Evolutionary conservation across 2,888 invertebrate species (phyloP).

Genomic region (Tetrapedia diversipes): DNA sequence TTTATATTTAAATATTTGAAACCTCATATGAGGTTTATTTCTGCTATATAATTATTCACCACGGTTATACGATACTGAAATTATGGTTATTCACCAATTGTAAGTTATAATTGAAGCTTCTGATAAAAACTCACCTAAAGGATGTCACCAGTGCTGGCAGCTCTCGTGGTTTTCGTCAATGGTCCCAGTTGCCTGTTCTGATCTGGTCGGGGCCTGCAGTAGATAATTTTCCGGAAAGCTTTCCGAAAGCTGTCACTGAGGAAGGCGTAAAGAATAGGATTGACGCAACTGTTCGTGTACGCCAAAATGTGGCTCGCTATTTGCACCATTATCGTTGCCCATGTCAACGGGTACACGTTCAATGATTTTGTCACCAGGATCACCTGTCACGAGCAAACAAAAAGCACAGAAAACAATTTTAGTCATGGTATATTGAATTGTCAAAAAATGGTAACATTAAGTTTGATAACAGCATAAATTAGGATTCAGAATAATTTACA

Average conservation of each 20-base stretch:
- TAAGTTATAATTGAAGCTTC: too few relatives aligned
- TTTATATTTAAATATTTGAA: too few relatives aligned
- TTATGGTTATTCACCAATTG: too few relatives aligned
- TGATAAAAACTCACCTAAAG: constrained; percentile 86
- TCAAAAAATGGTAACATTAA: neutral
- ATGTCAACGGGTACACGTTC: constrained; percentile 87
- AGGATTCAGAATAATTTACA: too few relatives aligned
- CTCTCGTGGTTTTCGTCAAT: constrained; percentile 88
- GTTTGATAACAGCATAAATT: too few relatives aligned
- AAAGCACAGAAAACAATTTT: neutral
- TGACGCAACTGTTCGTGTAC: constrained; percentile 97
- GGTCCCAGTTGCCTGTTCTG: constrained; percentile 84
- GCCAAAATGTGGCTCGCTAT: constrained; percentile 92
- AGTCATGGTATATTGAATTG: neutral
- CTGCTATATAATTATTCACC: too few relatives aligned
- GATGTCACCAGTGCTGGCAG: constrained; percentile 87
- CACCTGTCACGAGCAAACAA: constrained; percentile 84
- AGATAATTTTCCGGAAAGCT: constrained; percentile 90
- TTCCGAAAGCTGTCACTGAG: constrained; percentile 97
- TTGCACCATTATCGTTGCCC: constrained; percentile 89
- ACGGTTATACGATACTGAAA: too few relatives aligned
- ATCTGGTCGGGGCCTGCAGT: constrained; percentile 84
- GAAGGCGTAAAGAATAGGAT: constrained; percentile 97
- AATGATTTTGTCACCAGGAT: constrained; percentile 91
- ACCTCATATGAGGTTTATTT: too few relatives aligned